phyloP scores from a whole-genome alignment of 2,888 invertebrate species.

The Teleiodes luculella region DNA sequence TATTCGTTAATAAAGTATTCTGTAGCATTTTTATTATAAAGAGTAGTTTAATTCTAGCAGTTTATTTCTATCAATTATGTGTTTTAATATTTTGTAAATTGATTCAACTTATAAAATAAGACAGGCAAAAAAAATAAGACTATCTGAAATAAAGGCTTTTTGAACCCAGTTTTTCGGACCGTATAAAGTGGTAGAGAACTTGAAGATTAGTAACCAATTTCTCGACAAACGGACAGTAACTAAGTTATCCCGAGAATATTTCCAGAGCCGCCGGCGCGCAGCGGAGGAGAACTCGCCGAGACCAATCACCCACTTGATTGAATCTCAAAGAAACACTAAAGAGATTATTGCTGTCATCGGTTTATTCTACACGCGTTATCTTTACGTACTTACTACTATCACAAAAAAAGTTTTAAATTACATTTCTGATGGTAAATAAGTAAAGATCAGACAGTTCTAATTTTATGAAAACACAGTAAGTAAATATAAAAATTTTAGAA shows the following conservation, averaged over 20 bases:
- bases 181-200: neutral
- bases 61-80: no score
- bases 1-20: no score
- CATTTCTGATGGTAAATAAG: no score
- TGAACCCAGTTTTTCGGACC: neutral
- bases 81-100: no score
- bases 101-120: no score
- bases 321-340: constrained; percentile 17
- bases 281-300: constrained; percentile 22
- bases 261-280: neutral
- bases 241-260: constrained; percentile 17
- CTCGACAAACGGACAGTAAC: constrained; percentile 22
- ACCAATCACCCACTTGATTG: constrained; percentile 26
- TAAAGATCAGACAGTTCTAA: no score
- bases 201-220: constrained; percentile 11
- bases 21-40: no score
- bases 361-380: neutral
- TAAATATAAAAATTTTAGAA: no score
- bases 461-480: no score
- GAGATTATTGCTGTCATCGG: neutral
- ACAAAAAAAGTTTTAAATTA: no score
- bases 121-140: neutral
- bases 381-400: neutral
- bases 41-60: no score
- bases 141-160: neutral